Evolutionary conservation across 2,113 vertebrate genomes (phyloP), one percentile per base, ranked within the genome.

Genomic region (Crypturellus undulatus): DNA sequence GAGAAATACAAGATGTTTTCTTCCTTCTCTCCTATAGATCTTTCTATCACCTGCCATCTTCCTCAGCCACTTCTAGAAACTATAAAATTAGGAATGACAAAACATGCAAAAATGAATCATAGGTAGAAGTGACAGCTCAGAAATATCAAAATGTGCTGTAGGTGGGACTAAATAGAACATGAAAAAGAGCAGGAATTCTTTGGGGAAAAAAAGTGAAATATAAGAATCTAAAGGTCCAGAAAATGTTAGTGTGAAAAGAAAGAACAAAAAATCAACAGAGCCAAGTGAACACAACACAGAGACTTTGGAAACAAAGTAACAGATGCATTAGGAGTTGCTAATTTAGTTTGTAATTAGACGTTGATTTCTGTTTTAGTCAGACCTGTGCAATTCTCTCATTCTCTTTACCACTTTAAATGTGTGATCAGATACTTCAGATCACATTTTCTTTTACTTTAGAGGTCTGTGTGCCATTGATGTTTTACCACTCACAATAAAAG

Each of bases 31-130:
- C 43, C 38, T 64, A 63, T 76, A 94, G 87, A 84, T 90, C 92
- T 87, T 96, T 95, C 96, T 83, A 93, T 97, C 94, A 96, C 84
- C 92, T 97, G 96, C 81, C 91, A 87, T 95, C 43, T 92, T 96
- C 93, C 81, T 85, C 88, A 87, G 51, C 43, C 51, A 32, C 87
- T 90, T 95, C 95, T 95, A 95, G 79, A 96, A 97, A 94, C 72
- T 84, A 75, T 86, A 97, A 96, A 96, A 96, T 97, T 96, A 96
- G 95, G 93, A 96, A 95, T 97, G 95, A 97, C 97, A 98, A 97
- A 97, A 96, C 94, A 97, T 5, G 91, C 84, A 97, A 87, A 96
- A 97, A 92, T 97, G 96, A 98, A 93, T 97, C 97, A 94, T 89
- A 96, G 95, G 89, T 96, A 95, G 95, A 94, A 97, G 71, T 92